Evolutionary conservation across 2,113 vertebrate genomes (phyloP), one percentile per base, ranked within the genome.

Genomic region (Lota lota): DNA sequence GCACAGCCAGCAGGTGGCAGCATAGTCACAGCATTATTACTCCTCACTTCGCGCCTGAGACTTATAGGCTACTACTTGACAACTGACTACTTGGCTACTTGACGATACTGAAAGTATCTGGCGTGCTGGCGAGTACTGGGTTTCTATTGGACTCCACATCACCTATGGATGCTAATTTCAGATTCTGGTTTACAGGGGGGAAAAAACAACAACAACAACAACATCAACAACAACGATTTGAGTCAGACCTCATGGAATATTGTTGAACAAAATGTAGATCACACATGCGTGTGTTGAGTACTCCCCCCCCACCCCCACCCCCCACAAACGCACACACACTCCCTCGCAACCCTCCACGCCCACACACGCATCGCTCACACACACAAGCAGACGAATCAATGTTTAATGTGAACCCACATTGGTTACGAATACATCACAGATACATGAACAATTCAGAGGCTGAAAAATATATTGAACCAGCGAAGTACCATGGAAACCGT

Each of bases 1-100:
- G 67, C 67, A 0, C 16, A 8, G 70, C 67, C 88, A 86, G 87
- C 76, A 88, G 88, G 88, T 88, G 88, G 84, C 85, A 87, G 87
- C 85, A 88, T 89, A 85, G 85, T 67, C 72, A 79, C 85, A 85
- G 82, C 77, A 24, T 69, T 87, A 71, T 56, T 56, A 5, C 53
- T 7, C 57, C 16, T 58, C 40, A 10, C 40, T 7, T 10, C 40
- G 1, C 40, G 0, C 1, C 6, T 8, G 40, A 47, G 40, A 47
- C 40, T 4, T 56, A 14, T 14, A 65, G 19, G 61, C 50, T n/a
- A 58, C 70, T 66, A 58, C 56, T 33, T 68, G 76, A 73, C 74
- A 69, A 69, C 77, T 76, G 28, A 28, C 28, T 28, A 28, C 28
- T 28, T 28, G 28, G 6, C 4, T 28, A 28, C 28, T 28, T 28